These are phyloP conservation scores for Copsychus sechellarum DNA, from an alignment of 2,113 vertebrate genomes.

Conservation along the genomic window DNA sequence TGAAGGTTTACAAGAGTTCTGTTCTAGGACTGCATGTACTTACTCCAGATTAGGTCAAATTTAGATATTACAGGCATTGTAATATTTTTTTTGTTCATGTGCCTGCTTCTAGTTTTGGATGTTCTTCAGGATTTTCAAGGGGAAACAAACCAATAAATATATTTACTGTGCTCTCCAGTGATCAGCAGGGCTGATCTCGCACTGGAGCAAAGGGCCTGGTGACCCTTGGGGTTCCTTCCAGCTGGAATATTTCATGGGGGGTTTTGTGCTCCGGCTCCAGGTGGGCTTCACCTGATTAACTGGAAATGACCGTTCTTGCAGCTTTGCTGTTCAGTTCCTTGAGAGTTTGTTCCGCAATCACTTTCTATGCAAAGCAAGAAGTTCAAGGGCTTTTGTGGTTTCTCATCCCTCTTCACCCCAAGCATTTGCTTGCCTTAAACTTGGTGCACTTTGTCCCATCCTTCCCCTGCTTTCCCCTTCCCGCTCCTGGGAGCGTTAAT, in stretches of 20 bases:
- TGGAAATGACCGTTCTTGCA: neutral
- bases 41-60: neutral
- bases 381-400: slow-evolving; percentile 40
- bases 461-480: neutral
- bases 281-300: neutral
- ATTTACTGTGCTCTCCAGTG: neutral
- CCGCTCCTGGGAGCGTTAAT: slow-evolving; percentile 8
- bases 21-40: neutral
- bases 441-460: slow-evolving; percentile 25
- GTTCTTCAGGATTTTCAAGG: neutral
- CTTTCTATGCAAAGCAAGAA: neutral
- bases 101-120: neutral
- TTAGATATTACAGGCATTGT: neutral
- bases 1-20: neutral
- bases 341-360: neutral
- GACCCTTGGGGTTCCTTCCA: neutral
- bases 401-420: slow-evolving; percentile 16
- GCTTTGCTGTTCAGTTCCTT: neutral
- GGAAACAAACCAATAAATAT: neutral
- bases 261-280: neutral
- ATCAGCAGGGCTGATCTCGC: neutral
- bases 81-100: neutral
- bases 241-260: neutral
- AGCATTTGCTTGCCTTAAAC: slow-evolving; percentile 56
- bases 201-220: neutral